These are phyloP conservation scores for Bovichtus diacanthus DNA, from an alignment of 2,797 vertebrate species.

Conservation along the genomic window DNA sequence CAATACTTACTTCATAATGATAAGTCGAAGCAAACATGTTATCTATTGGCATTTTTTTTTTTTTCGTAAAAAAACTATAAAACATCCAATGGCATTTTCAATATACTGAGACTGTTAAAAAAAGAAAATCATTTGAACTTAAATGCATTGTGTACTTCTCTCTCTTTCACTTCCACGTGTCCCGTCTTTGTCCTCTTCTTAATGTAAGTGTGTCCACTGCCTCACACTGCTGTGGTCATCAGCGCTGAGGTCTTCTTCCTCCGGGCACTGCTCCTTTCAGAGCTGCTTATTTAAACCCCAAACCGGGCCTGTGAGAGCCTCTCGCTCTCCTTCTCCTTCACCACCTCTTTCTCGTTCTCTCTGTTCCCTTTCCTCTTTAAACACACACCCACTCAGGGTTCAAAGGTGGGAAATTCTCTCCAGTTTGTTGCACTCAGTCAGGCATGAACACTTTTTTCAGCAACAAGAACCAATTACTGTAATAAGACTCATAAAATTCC, in stretches of 20 bases:
- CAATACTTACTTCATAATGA: no score
- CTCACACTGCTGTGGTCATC: conserved; percentile 50
- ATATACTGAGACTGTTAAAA: background rate
- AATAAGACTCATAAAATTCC: conserved; percentile 51
- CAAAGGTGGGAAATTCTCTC: conserved; percentile 42
- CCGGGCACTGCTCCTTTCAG: conserved; percentile 50
- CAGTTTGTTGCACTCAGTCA: conserved; percentile 56
- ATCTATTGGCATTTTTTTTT: no score
- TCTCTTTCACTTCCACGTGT: conserved; percentile 20
- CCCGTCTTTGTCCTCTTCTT: conserved; percentile 41
- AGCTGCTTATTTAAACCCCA: conserved; percentile 69
- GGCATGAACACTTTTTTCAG: conserved; percentile 52
- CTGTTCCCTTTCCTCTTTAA: conserved; percentile 7
- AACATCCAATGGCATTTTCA: background rate
- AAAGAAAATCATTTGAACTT: no score
- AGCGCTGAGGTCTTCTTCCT: conserved; percentile 50
- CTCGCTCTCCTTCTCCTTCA: conserved; percentile 39
- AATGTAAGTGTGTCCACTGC: conserved; percentile 26
- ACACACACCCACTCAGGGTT: conserved; percentile 16
- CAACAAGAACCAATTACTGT: conserved; percentile 68
- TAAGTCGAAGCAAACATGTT: no score
- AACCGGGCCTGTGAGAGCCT: conserved; percentile 57
- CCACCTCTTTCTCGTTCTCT: conserved; percentile 29
- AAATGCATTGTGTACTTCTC: no score
- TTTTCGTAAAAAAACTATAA: conserved; percentile 1